phyloP scores from a whole-genome alignment of 2,113 vertebrate genomes.

The Sapayoa aenigma region DNA sequence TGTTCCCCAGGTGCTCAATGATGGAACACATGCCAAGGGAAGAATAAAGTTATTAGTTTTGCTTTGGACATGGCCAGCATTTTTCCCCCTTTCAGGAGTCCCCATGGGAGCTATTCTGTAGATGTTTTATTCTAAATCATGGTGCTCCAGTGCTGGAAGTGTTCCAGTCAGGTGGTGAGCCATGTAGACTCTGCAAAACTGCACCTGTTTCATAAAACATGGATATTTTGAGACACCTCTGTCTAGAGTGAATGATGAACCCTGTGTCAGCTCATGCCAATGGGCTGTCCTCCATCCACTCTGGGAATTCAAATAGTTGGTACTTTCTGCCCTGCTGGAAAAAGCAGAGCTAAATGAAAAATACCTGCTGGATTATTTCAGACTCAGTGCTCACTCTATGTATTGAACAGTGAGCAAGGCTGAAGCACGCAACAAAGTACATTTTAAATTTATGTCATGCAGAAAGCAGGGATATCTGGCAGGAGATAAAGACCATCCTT shows the following conservation, averaged over 20 bases:
- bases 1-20: background rate
- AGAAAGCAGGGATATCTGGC: background rate
- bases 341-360: background rate
- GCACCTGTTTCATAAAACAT: accelerated
- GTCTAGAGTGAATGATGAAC: background rate
- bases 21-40: background rate
- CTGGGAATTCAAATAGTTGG: background rate
- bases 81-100: background rate
- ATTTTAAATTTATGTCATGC: background rate
- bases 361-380: background rate
- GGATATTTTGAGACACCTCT: background rate
- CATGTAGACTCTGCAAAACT: background rate
- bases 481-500: background rate
- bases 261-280: background rate
- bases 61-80: background rate
- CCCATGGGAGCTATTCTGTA: background rate
- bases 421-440: background rate
- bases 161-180: background rate
- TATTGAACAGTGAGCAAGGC: background rate
- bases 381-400: background rate
- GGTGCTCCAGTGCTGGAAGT: background rate
- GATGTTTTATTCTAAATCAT: background rate
- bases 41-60: background rate
- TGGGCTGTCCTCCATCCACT: background rate
- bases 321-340: background rate